Conservation (phyloP, 2,113 vertebrate genomes). For the Melanotaenia duboulayi region DNA sequence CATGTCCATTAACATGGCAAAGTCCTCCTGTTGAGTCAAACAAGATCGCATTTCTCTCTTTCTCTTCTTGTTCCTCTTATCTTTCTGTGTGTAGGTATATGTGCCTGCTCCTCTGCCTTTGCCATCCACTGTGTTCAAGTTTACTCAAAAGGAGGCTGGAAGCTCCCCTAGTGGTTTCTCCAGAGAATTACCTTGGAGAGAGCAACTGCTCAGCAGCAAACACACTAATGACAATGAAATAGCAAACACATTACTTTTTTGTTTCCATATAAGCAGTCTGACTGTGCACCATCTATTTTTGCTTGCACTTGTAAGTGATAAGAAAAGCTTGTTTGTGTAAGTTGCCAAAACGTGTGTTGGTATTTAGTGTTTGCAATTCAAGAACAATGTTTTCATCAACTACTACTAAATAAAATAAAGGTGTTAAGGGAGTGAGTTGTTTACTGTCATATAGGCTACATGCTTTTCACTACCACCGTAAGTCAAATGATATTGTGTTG, state of each 20-base stretch:
- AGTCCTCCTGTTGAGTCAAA: conserved; percentile 23
- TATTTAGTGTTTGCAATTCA: conserved; percentile 80
- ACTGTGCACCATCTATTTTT: conserved; percentile 70
- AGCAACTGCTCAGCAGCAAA: conserved; percentile 63
- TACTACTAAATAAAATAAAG: conserved; percentile 78
- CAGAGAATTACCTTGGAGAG: conserved; percentile 73
- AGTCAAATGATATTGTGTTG: conserved; percentile 35
- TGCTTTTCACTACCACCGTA: conserved; percentile 30
- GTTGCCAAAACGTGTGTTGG: conserved; percentile 66
- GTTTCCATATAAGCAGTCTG: conserved; percentile 67
- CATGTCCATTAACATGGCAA: conserved; percentile 11
- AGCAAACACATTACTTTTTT: conserved; percentile 69
- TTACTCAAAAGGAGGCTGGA: conserved; percentile 70
- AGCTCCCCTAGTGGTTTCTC: conserved; percentile 83
- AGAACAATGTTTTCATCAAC: conserved; percentile 79
- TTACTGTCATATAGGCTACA: conserved; percentile 61
- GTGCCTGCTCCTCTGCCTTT: conserved; percentile 30
- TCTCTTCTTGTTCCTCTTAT: conserved; percentile 41
- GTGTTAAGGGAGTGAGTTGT: conserved; percentile 74
- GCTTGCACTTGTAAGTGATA: conserved; percentile 61
- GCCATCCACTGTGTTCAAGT: conserved; percentile 38
- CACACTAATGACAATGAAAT: conserved; percentile 71
- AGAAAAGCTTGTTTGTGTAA: conserved; percentile 66
- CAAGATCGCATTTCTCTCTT: conserved; percentile 22
- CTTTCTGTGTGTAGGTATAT: conserved; percentile 23